Evolutionary conservation across 1,140 invertebrate genomes (phyloP).

Genomic region (Caerostris extrusa): DNA sequence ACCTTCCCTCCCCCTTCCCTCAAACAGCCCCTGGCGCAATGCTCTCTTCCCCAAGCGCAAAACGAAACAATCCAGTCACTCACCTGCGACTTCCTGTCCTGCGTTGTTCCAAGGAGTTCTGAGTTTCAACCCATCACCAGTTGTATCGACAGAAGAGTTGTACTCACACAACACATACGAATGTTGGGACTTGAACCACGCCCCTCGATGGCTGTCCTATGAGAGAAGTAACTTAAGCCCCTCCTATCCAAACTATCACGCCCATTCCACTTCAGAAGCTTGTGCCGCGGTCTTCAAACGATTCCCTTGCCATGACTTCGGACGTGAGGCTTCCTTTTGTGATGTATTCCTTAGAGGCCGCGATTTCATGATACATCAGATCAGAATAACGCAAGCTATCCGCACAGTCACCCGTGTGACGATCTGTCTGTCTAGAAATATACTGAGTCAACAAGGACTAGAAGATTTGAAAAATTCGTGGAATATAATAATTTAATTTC

Average conservation of each 20-base stretch:
- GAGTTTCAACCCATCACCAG: conserved; percentile 55
- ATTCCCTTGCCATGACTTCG: neutral
- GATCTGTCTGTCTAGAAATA: neutral
- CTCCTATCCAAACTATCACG: neutral
- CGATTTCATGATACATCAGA: neutral
- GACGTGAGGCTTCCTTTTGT: conserved; percentile 43
- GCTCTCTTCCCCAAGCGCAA: conserved; percentile 43
- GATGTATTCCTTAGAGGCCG: conserved; percentile 35
- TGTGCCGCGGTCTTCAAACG: conserved; percentile 69
- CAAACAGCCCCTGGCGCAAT: neutral
- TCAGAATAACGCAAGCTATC: neutral
- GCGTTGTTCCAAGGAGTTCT: conserved; percentile 46
- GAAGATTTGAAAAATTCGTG: neutral
- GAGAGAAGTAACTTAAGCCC: conserved; percentile 54
- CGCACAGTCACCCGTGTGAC: neutral
- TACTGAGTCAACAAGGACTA: too few relatives aligned
- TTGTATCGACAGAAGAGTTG: conserved; percentile 38
- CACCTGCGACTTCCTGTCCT: conserved; percentile 51
- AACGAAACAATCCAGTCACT: conserved; percentile 62
- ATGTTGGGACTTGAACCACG: conserved; percentile 13
- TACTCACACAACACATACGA: conserved; percentile 1
- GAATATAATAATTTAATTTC: neutral
- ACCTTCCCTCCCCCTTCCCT: neutral
- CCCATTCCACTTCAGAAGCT: conserved; percentile 41
- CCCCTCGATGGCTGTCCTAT: conserved; percentile 45